phyloP scores from a whole-genome alignment of 2,888 invertebrate species.

The Lacanobia oleracea region DNA sequence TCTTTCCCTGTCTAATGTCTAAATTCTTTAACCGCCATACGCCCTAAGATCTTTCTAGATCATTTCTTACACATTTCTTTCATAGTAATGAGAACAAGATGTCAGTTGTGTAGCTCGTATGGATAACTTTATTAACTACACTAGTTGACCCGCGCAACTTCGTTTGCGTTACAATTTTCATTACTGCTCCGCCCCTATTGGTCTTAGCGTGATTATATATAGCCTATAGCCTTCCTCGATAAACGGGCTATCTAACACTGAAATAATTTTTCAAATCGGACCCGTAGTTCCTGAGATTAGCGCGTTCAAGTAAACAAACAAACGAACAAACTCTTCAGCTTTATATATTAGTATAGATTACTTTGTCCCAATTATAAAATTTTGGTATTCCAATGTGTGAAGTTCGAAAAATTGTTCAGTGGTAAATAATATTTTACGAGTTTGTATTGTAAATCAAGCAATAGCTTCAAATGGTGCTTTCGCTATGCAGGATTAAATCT shows the following conservation, averaged over 20 bases:
- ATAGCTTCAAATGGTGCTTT: neutral
- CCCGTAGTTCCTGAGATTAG: too few relatives aligned
- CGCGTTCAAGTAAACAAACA: too few relatives aligned
- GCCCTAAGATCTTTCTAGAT: neutral
- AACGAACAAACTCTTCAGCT: too few relatives aligned
- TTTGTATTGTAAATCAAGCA: neutral
- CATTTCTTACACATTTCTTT: neutral
- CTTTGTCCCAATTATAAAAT: slow-evolving; percentile 13
- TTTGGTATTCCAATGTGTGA: slow-evolving; percentile 12
- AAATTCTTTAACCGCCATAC: neutral
- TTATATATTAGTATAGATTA: too few relatives aligned
- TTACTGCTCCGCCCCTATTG: too few relatives aligned
- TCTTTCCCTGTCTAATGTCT: neutral
- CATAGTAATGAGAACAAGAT: slow-evolving; percentile 15
- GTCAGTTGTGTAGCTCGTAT: slow-evolving; percentile 5
- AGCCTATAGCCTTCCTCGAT: too few relatives aligned
- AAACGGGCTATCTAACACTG: too few relatives aligned
- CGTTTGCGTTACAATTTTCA: too few relatives aligned
- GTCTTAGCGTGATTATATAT: too few relatives aligned
- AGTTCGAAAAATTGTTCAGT: neutral
- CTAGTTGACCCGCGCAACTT: too few relatives aligned
- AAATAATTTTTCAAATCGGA: too few relatives aligned
- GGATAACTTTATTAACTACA: slow-evolving; percentile 34
- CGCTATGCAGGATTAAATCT: neutral
- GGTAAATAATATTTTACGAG: neutral